These are phyloP conservation scores for Cnemophilus loriae DNA, from an alignment of 2,113 vertebrate species.

Conservation along the genomic window DNA sequence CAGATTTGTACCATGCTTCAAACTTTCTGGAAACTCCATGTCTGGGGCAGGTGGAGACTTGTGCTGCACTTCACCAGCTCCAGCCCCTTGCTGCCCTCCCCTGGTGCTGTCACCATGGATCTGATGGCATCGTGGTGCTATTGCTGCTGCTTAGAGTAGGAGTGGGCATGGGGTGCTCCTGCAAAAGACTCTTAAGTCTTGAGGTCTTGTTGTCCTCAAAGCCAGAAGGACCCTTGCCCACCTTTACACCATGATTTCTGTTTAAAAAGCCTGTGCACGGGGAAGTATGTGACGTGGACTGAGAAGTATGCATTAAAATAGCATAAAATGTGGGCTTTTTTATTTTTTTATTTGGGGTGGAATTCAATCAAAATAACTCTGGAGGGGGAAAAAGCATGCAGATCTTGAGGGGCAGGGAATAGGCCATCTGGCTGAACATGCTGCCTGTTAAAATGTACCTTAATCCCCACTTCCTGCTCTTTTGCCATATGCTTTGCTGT, in stretches of 20 bases:
- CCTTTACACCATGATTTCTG: background rate
- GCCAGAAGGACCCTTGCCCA: background rate
- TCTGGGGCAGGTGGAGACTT: background rate
- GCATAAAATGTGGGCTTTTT: background rate
- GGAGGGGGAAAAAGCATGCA: background rate
- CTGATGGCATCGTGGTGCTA: background rate
- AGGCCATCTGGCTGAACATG: constrained; percentile 55
- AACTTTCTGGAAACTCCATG: background rate
- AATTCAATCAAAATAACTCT: constrained; percentile 31
- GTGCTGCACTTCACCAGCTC: background rate
- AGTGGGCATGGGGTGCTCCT: background rate
- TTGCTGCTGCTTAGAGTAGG: background rate
- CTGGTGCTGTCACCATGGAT: background rate
- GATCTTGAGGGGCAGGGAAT: background rate
- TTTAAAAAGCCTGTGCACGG: background rate
- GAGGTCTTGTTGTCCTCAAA: background rate
- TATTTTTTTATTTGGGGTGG: background rate
- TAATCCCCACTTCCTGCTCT: constrained; percentile 61
- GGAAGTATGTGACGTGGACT: background rate
- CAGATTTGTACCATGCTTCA: background rate
- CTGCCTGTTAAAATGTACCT: constrained; percentile 46
- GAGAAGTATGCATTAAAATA: background rate
- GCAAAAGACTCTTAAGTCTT: background rate
- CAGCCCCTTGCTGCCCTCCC: background rate
- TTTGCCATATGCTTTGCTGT: constrained; percentile 46